Conservation (phyloP, 2,888 invertebrate genomes). For the Baccha elongata region DNA sequence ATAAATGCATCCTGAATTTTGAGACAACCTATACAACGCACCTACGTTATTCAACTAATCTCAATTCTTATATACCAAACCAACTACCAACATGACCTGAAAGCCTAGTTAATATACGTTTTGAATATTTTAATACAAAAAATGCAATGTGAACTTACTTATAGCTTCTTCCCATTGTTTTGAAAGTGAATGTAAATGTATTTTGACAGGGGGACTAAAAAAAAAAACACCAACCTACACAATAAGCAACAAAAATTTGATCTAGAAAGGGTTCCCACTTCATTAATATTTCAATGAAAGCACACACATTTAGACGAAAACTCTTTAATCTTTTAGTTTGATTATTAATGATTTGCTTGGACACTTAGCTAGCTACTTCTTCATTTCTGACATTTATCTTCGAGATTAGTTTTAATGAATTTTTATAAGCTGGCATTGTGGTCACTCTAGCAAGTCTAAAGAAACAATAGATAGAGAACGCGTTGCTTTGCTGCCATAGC, state of each 20-base stretch:
- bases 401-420: not conserved
- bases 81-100: no score
- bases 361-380: not conserved
- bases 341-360: not conserved
- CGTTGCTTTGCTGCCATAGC: slow-evolving; percentile 1
- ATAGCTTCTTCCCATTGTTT: no score
- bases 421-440: not conserved
- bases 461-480: slow-evolving; percentile 29
- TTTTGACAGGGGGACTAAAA: not conserved
- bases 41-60: no score
- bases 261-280: not conserved
- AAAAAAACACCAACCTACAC: not conserved
- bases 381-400: not conserved
- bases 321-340: not conserved
- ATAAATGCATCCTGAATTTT: no score
- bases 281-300: not conserved
- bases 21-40: no score
- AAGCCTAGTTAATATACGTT: no score
- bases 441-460: not conserved
- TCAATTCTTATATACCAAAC: no score
- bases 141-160: no score
- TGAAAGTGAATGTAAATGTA: no score
- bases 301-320: not conserved
- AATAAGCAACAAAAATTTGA: not conserved
- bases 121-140: no score